These are phyloP conservation scores for Hippoglossus stenolepis DNA, from an alignment of 2,113 vertebrate genomes.

Conservation along the genomic window DNA sequence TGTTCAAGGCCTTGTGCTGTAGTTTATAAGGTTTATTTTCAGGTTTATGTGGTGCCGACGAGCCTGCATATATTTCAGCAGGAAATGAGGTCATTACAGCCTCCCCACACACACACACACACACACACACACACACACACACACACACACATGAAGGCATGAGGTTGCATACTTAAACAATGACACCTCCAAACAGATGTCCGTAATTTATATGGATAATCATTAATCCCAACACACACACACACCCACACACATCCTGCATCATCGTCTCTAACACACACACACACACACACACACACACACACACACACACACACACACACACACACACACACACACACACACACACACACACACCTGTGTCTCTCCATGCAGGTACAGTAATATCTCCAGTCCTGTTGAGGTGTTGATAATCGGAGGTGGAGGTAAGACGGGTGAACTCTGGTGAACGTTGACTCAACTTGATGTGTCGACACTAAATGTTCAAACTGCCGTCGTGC, in stretches of 20 bases:
- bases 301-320: constrained; percentile 3
- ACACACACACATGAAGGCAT: constrained; percentile 33
- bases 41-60: constrained; percentile 66
- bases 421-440: no score
- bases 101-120: constrained; percentile 1
- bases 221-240: constrained; percentile 55
- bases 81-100: constrained; percentile 68
- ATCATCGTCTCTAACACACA: not conserved
- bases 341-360: constrained; percentile 7
- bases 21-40: constrained; percentile 59
- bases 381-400: not conserved
- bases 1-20: constrained; percentile 24
- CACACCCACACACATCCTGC: constrained; percentile 22
- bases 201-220: constrained; percentile 57
- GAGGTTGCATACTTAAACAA: constrained; percentile 63
- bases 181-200: constrained; percentile 62
- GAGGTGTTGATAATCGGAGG: no score
- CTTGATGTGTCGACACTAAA: no score
- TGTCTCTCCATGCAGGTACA: not conserved
- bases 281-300: not conserved
- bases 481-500: no score
- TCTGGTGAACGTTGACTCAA: no score
- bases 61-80: constrained; percentile 66
- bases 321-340: not conserved
- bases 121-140: constrained; percentile 28